Base-by-base conservation (phyloP, 2,797 vertebrate genomes). In the Eutrigla gurnardus region DNA sequence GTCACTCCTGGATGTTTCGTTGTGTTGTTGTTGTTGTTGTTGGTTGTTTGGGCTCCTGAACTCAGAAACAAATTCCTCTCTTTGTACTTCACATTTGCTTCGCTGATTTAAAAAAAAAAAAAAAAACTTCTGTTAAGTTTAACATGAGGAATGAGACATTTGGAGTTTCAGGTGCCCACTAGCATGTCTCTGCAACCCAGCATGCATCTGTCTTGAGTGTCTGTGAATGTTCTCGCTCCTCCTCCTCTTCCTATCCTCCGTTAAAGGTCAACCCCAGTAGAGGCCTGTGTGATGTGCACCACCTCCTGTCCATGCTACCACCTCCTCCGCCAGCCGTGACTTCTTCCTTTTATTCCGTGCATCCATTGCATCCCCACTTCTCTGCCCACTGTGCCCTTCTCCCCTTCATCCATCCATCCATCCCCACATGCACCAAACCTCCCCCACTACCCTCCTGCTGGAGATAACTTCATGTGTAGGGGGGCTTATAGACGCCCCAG, bases 191-290 rank as follows among this genome's bases (percentile, higher is more conserved):
- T 76, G 72, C 70, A 63, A 85, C 84, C 88, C 87, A 79, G 92
- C 90, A 92, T 93, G 93, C 89, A 80, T 91, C 84, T 87, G 59
- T 89, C 61, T 33, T 86, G 84, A 89, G 82, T 90, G 78, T 88
- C 70, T 90, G 84, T 91, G 84, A 93, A 86, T 80, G 74, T 92
- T 85, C 63, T 91, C 25, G 83, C 77, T 73, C 72, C 81, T 85
- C 72, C 80, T 84, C 72, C 71, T 63, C 65, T 76, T 89, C 73
- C 25, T 89, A 64, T 72, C 75, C 75, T 87, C 72, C 76, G 74
- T 86, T 66, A 54, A 95, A 95, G 95, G 93, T 94, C 93, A 90
- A 69, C 89, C 91, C 81, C 93, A 88, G 91, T 94, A 93, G 92
- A 89, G 32, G 88, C 85, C 83, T 88, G 85, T 83, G 90, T 91